Base-by-base conservation (phyloP, 2,113 vertebrate genomes). In the Tor tambroides region DNA sequence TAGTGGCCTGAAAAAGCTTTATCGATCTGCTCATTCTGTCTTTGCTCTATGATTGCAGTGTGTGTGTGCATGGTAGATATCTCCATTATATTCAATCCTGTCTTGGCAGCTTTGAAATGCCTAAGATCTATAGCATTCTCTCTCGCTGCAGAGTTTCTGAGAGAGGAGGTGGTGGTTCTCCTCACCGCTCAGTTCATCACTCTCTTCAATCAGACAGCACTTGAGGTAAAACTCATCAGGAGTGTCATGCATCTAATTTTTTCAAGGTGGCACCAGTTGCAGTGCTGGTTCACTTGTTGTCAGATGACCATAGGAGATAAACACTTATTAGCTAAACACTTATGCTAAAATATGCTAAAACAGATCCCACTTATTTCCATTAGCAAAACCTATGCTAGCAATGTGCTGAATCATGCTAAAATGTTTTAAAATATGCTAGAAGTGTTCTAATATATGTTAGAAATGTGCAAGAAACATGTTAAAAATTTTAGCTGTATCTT, bases 101-200 rank as follows among this genome's bases (percentile, higher is more conserved):
- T 84, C 77, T 86, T 49, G 80, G 77, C 56, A 80, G 78, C 67
- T 61, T 51, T 80, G 32, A 11, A 23, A 67, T 38, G 51, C 80
- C 35, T 43, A n/a, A 12, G 7, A 91, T 89, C 74, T 51, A 41
- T 17, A 26, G 6, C 51, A 75, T 72, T 43, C 41, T 81, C 26
- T 49, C 84, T 91, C 84, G 91, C 84, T 87, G 86, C 86, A 95
- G 95, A 95, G 92, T 94, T 95, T 87, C 91, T 96, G 87, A 91
- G 95, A 88, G 96, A 97, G 84, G 96, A 96, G 88, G 94, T 97
- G 89, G 93, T 96, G 86, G 96, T 96, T 87, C 94, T 97, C 32
- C 95, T 97, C 88, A 95, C 95, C 0, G 96, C 96, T 82, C 96
- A 97, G 93, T 97, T 97, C 93, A 95, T 97, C 90, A 96, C 95